Evolutionary conservation across 23 tunicate genomes (phyloP).

Genomic region (Pegea sp.): DNA sequence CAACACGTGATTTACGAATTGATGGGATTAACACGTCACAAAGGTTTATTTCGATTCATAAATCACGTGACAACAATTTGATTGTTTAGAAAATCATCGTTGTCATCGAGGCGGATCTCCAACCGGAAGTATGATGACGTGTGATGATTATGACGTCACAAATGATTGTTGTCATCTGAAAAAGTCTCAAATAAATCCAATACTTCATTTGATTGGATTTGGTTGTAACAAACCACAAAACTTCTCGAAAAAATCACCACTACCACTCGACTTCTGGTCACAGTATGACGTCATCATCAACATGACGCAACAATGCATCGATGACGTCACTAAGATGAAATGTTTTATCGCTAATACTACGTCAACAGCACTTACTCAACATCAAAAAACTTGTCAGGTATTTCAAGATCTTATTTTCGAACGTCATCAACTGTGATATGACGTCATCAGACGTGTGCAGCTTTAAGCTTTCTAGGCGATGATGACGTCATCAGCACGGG

Average conservation of each 20-base stretch:
- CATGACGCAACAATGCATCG: slow-evolving; percentile 33
- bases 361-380: slow-evolving; percentile 20
- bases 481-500: too few species aligned
- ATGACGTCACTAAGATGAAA: slow-evolving; percentile 20
- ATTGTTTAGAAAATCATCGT: too few species aligned
- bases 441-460: slow-evolving; percentile 1
- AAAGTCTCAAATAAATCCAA: slow-evolving; percentile 19
- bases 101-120: too few species aligned
- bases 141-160: too few species aligned
- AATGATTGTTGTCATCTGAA: slow-evolving; percentile 53
- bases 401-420: too few species aligned
- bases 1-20: slow-evolving; percentile 22
- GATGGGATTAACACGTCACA: too few species aligned
- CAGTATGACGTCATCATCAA: slow-evolving; percentile 24
- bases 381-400: slow-evolving; percentile 59
- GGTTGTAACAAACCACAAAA: slow-evolving; percentile 18
- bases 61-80: too few species aligned
- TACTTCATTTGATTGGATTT: slow-evolving; percentile 39
- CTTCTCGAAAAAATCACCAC: slow-evolving; percentile 2
- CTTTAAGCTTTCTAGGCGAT: too few species aligned
- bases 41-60: too few species aligned
- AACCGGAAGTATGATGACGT: too few species aligned
- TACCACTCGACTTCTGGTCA: slow-evolving; percentile 48
- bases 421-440: too few species aligned
- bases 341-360: slow-evolving; percentile 22